These are phyloP conservation scores for Pontoporia blainvillei DNA, from an alignment of 2,113 vertebrate species.

Conservation along the genomic window DNA sequence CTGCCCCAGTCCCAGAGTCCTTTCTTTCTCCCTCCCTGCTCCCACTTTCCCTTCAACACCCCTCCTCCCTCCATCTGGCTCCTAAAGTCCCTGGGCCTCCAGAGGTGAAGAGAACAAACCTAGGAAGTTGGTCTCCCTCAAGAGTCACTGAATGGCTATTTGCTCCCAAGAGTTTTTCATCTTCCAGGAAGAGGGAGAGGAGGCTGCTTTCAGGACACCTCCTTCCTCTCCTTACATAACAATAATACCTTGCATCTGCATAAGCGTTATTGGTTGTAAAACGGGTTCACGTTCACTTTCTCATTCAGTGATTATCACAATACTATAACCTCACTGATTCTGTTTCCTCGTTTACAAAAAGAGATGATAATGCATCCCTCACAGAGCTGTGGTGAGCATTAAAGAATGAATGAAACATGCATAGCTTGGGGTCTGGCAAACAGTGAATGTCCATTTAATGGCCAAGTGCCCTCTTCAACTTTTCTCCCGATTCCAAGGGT, in stretches of 20 bases:
- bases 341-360: background rate
- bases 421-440: background rate
- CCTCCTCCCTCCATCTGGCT: background rate
- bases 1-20: background rate
- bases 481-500: background rate
- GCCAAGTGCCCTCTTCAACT: background rate
- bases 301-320: background rate
- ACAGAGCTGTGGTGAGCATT: background rate
- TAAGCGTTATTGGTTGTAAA: background rate
- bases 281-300: background rate
- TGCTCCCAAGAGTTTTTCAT: background rate
- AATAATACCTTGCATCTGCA: background rate
- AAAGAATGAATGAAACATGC: background rate
- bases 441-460: background rate
- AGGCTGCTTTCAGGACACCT: background rate
- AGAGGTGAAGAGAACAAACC: background rate
- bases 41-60: background rate
- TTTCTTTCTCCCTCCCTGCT: slow-evolving; percentile 47
- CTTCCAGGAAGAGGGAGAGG: background rate
- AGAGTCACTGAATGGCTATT: background rate
- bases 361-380: background rate
- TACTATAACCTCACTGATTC: background rate
- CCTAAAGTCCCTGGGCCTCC: background rate
- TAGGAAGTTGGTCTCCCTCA: background rate
- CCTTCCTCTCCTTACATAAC: background rate